A percentile compares a stretch with the other conserved stretches of the same genome.
Conservation (phyloP, 2,113 vertebrate species). For the Astur gentilis region DNA sequence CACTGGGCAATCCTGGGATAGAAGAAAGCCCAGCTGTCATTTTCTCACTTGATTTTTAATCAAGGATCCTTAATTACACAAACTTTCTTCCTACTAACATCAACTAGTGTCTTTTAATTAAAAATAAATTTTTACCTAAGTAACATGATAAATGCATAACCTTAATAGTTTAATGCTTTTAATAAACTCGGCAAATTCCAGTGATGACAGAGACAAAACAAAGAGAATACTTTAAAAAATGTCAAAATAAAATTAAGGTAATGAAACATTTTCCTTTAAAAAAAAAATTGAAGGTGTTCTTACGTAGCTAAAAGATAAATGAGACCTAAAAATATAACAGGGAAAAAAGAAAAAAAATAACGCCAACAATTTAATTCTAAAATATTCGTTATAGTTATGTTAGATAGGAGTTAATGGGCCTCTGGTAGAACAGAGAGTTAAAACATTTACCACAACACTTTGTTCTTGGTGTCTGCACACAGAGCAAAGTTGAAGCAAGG, state of each 20-base stretch:
- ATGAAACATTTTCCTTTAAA: constrained; percentile 47
- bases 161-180: constrained; percentile 38
- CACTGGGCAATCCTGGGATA: background rate
- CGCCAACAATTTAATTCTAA: constrained; percentile 64
- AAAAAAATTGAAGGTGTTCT: background rate
- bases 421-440: constrained; percentile 47
- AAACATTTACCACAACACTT: constrained; percentile 43
- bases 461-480: constrained; percentile 26
- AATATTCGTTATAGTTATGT: constrained; percentile 53
- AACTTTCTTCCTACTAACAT: constrained; percentile 14
- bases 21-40: background rate
- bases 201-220: constrained; percentile 28
- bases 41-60: constrained; percentile 52
- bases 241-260: constrained; percentile 65
- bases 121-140: background rate
- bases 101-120: constrained; percentile 21
- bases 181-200: constrained; percentile 62
- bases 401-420: constrained; percentile 59
- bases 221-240: constrained; percentile 42
- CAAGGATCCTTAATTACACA: constrained; percentile 14
- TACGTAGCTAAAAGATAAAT: constrained; percentile 55
- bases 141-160: background rate
- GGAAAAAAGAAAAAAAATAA: background rate
- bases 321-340: constrained; percentile 44
- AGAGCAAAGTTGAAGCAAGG: constrained; percentile 21